Evolutionary conservation across 2,888 invertebrate species (phyloP).

Genomic region (Xylota sylvarum): DNA sequence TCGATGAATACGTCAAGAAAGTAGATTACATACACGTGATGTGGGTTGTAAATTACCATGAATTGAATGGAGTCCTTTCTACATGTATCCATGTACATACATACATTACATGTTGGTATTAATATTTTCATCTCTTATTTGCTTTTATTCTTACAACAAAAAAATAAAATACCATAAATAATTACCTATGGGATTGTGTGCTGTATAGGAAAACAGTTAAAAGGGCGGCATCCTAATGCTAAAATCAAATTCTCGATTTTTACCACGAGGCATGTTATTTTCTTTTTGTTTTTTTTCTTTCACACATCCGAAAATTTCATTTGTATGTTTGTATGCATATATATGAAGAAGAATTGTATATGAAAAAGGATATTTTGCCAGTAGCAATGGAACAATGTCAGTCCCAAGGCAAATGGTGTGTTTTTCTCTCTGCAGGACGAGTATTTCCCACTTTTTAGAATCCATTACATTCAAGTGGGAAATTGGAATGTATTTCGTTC

Average conservation of each 20-base stretch:
- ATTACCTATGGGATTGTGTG: slow-evolving; percentile 9
- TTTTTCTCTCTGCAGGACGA: slow-evolving; percentile 63
- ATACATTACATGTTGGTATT: not conserved
- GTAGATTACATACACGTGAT: slow-evolving; percentile 41
- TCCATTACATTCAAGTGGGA: slow-evolving; percentile 76
- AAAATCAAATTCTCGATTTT: slow-evolving; percentile 43
- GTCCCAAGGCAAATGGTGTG: slow-evolving; percentile 72
- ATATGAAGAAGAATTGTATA: slow-evolving; percentile 44
- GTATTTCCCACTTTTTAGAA: slow-evolving; percentile 72
- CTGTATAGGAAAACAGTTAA: slow-evolving; percentile 42
- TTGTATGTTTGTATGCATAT: slow-evolving; percentile 35
- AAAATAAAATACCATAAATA: not conserved
- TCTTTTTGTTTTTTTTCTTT: slow-evolving; percentile 25
- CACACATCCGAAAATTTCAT: slow-evolving; percentile 62
- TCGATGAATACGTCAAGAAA: slow-evolving; percentile 61
- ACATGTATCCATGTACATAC: slow-evolving; percentile 4
- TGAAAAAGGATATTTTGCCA: slow-evolving; percentile 68
- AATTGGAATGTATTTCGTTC: slow-evolving; percentile 74
- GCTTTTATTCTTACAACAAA: not conserved
- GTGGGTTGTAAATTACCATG: slow-evolving; percentile 46
- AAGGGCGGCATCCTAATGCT: slow-evolving; percentile 32
- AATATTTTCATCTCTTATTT: slow-evolving; percentile 22
- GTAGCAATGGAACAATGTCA: slow-evolving; percentile 74
- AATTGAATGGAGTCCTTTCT: slow-evolving; percentile 17
- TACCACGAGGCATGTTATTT: slow-evolving; percentile 9